Conservation (phyloP, 2,888 invertebrate genomes). For the Thecophora atra region DNA sequence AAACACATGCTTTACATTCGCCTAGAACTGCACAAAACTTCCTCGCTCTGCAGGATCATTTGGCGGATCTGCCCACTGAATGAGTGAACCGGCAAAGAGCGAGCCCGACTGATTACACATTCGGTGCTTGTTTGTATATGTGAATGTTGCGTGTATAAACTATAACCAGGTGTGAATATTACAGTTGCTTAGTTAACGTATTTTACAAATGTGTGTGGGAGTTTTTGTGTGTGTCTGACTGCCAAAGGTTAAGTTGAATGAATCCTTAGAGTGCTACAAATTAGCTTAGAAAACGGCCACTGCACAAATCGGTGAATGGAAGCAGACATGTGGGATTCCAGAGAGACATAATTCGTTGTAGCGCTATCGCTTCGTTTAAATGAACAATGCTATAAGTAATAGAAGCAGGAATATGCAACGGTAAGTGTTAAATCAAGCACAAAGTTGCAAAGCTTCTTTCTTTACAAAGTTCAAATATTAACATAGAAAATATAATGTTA, state of each 20-base stretch:
- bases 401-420: too few species aligned
- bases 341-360: too few species aligned
- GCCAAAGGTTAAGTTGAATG: not conserved
- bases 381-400: too few species aligned
- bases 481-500: not conserved
- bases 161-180: too few species aligned
- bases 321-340: too few species aligned
- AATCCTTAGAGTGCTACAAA: not conserved
- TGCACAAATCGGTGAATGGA: not conserved
- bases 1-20: not conserved
- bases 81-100: not conserved
- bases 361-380: too few species aligned
- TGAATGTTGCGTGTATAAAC: too few species aligned
- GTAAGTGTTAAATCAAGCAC: too few species aligned
- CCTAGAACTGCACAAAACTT: constrained; percentile 11
- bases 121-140: not conserved
- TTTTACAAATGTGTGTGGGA: not conserved
- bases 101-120: not conserved
- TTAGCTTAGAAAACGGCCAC: not conserved
- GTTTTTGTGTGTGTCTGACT: not conserved
- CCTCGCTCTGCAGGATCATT: constrained; percentile 27
- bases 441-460: too few species aligned
- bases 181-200: too few species aligned
- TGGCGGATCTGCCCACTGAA: constrained; percentile 7
- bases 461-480: too few species aligned